These are phyloP conservation scores for Limnephilus marmoratus DNA, from an alignment of 2,888 invertebrate species.

Conservation along the genomic window DNA sequence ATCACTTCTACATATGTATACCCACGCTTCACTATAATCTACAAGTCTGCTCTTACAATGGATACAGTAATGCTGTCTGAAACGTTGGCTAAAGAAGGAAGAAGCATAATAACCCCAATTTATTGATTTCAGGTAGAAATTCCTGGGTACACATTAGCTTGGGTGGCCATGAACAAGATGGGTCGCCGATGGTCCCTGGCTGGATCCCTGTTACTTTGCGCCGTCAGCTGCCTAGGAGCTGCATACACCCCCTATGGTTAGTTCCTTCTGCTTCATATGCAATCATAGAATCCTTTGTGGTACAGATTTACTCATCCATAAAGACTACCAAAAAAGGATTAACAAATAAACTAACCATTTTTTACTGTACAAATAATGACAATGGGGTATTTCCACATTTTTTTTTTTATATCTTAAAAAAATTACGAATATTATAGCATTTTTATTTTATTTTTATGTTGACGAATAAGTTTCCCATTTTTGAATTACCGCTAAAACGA, in stretches of 20 bases:
- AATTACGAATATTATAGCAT: too few relatives aligned
- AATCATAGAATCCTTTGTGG: not conserved
- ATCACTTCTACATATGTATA: too few relatives aligned
- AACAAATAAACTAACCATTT: not conserved
- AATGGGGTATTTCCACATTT: too few relatives aligned
- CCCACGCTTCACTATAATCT: too few relatives aligned
- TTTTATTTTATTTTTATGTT: too few relatives aligned
- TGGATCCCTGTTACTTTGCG: slow-evolving; percentile 75
- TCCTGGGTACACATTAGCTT: slow-evolving; percentile 78
- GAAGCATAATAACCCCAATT: not conserved
- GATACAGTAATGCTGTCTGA: too few relatives aligned
- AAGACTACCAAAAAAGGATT: not conserved
- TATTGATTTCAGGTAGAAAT: slow-evolving; percentile 73
- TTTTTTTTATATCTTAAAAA: too few relatives aligned
- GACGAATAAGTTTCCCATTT: too few relatives aligned
- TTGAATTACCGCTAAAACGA: too few relatives aligned
- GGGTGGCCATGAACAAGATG: slow-evolving; percentile 75
- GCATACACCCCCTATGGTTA: slow-evolving; percentile 76
- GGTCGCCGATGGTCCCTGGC: slow-evolving; percentile 77
- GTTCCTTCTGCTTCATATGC: not conserved
- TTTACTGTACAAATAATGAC: not conserved
- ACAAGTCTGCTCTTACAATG: too few relatives aligned
- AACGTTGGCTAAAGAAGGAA: too few relatives aligned
- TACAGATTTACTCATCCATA: not conserved
- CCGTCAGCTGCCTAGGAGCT: slow-evolving; percentile 76